Percentiles rank a stretch among this genome's conserved stretches.
phyloP scores from a whole-genome alignment of 2,797 vertebrate species.

The Notoglanidium macrostoma region DNA sequence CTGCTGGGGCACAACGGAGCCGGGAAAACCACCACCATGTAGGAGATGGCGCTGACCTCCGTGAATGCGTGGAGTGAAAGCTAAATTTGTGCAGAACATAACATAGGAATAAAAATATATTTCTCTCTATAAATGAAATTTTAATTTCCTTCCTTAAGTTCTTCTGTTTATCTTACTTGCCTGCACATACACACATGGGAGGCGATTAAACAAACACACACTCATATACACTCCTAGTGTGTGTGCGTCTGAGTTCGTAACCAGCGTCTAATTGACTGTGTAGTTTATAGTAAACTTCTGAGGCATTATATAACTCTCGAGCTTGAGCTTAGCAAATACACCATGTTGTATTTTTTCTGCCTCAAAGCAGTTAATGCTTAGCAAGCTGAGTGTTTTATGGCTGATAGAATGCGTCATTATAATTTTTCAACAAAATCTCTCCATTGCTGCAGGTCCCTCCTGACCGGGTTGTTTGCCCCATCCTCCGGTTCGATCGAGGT shows the following conservation, averaged over 20 bases:
- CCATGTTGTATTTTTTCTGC: neutral
- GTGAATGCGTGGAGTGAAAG: neutral
- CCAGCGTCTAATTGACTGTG: neutral
- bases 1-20: slow-evolving; percentile 97
- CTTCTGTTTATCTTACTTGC: too few relatives aligned
- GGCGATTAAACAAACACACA: neutral
- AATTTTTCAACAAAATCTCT: neutral
- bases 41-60: slow-evolving; percentile 42
- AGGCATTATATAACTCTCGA: neutral
- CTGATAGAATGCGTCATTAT: neutral
- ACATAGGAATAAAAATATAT: too few relatives aligned
- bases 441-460: slow-evolving; percentile 82
- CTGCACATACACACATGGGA: too few relatives aligned
- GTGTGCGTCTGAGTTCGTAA: too few relatives aligned
- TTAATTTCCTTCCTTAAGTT: too few relatives aligned
- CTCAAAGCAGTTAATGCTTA: neutral
- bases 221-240: neutral
- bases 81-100: neutral
- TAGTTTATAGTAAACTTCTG: neutral
- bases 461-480: slow-evolving; percentile 89
- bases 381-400: neutral
- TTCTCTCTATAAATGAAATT: too few relatives aligned
- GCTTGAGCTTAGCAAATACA: neutral
- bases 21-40: slow-evolving; percentile 98
- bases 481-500: slow-evolving; percentile 87